A percentile compares a stretch with the other conserved stretches of the same genome.
phyloP scores from a whole-genome alignment of 1,140 invertebrate genomes.

The Scaptodrosophila lebanonensis region DNA sequence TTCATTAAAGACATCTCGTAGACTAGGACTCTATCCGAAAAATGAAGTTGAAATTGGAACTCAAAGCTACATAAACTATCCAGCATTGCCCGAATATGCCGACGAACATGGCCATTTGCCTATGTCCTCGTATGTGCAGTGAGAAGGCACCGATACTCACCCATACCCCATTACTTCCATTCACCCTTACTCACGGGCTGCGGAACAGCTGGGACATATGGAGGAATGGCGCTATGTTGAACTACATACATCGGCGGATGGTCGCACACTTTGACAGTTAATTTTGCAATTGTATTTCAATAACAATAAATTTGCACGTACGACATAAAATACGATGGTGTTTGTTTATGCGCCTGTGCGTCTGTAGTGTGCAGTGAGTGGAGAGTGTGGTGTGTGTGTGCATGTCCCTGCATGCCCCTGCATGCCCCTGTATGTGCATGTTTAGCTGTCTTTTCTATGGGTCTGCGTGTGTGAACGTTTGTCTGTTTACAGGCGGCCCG shows the following conservation, averaged over 20 bases:
- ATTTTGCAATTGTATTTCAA: constrained; percentile 77
- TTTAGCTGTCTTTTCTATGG: too few relatives aligned
- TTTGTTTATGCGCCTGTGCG: constrained; percentile 3
- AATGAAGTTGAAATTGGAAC: too few relatives aligned
- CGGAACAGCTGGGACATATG: constrained; percentile 64
- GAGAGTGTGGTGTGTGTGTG: constrained; percentile 10
- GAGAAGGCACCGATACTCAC: not conserved
- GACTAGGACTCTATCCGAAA: too few relatives aligned
- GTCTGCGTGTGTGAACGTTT: too few relatives aligned
- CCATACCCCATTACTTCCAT: too few relatives aligned
- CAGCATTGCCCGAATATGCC: too few relatives aligned
- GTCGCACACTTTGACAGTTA: constrained; percentile 76
- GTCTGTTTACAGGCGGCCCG: not conserved
- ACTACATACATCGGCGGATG: constrained; percentile 54
- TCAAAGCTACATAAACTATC: too few relatives aligned
- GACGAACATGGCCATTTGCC: too few relatives aligned
- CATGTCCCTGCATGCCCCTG: constrained; percentile 1
- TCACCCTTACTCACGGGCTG: too few relatives aligned
- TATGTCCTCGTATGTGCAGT: too few relatives aligned
- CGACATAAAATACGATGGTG: constrained; percentile 52
- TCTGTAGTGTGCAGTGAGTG: too few relatives aligned
- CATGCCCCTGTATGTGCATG: constrained; percentile 14
- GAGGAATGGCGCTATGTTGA: constrained; percentile 29
- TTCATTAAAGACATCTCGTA: too few relatives aligned
- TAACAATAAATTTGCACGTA: constrained; percentile 72